Conservation (phyloP, 1,140 invertebrate species). For the Drosophila navojoa region DNA sequence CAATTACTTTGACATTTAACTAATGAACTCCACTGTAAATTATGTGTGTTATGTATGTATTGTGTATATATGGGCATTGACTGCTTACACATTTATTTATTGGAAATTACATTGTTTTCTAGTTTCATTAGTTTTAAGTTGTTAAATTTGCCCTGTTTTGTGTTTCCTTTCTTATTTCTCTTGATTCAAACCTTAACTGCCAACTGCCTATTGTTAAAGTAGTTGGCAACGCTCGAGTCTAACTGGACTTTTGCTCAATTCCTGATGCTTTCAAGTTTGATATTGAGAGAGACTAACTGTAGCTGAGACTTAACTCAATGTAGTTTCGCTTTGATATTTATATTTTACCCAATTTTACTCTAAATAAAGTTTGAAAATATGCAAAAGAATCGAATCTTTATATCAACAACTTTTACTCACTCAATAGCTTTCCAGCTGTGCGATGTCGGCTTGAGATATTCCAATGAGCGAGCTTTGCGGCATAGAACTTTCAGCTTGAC, state of each 20-base stretch:
- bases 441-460: too few relatives aligned
- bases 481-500: too few relatives aligned
- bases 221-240: constrained; percentile 6
- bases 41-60: constrained; percentile 4
- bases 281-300: too few relatives aligned
- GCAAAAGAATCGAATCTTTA: too few relatives aligned
- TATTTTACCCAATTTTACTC: background rate
- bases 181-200: constrained; percentile 1
- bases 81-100: constrained; percentile 19
- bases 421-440: too few relatives aligned
- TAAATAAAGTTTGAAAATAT: background rate
- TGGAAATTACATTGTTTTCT: constrained; percentile 25
- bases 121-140: constrained; percentile 3
- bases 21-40: constrained; percentile 56
- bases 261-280: too few relatives aligned
- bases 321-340: background rate
- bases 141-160: constrained; percentile 1
- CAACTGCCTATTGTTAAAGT: background rate
- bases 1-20: constrained; percentile 31
- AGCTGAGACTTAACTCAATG: background rate
- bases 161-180: too few relatives aligned
- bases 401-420: too few relatives aligned
- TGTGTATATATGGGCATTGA: constrained; percentile 25
- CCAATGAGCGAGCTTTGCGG: too few relatives aligned
- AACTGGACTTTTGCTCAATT: background rate